Percentiles rank a stretch among this genome's conserved stretches.
These are phyloP conservation scores for Remorina albescens DNA, from an alignment of 2,797 vertebrate species.

Conservation along the genomic window DNA sequence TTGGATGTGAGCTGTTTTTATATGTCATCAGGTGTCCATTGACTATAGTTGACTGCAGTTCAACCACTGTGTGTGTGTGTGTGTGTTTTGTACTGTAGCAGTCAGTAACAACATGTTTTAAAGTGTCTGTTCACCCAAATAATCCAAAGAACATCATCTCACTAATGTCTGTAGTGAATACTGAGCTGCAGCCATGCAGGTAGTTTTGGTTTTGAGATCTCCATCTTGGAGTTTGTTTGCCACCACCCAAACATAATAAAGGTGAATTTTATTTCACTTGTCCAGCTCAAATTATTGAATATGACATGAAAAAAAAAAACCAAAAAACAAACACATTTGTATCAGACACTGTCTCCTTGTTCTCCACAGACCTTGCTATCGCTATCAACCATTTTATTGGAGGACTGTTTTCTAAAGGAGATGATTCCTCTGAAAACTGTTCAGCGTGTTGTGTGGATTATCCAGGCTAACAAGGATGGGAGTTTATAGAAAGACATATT, in stretches of 20 bases:
- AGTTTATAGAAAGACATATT: not conserved
- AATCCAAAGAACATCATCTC: not conserved
- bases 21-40: not conserved
- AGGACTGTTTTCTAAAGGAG: not conserved
- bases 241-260: not conserved
- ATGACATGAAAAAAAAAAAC: not conserved
- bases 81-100: too few relatives aligned
- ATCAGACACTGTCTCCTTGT: not conserved
- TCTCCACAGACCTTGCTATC: not conserved
- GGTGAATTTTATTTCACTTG: not conserved
- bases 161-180: not conserved
- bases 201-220: not conserved
- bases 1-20: too few relatives aligned
- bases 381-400: not conserved
- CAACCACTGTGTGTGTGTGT: not conserved
- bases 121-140: not conserved
- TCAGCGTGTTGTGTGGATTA: not conserved
- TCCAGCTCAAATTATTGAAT: not conserved
- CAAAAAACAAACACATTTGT: not conserved
- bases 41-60: not conserved
- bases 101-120: not conserved
- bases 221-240: not conserved
- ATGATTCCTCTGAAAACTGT: not conserved
- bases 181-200: not conserved
- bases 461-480: not conserved